These are phyloP conservation scores for Sarcophaga caerulescens DNA, from an alignment of 2,888 invertebrate genomes.

Conservation along the genomic window DNA sequence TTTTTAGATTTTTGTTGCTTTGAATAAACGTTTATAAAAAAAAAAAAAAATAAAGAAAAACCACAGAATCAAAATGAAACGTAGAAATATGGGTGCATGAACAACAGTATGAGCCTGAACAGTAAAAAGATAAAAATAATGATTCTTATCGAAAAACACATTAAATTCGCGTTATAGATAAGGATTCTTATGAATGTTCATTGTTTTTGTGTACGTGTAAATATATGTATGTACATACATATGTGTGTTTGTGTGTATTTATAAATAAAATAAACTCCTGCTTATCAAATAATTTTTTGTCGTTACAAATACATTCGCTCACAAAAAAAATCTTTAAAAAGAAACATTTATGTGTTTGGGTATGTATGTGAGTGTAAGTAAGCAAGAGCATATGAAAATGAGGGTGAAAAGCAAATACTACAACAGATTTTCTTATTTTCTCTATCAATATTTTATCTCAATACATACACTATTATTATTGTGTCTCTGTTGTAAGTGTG, in stretches of 20 bases:
- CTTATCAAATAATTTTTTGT: conserved; percentile 31
- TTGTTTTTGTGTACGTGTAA: neutral
- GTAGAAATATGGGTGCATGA: neutral
- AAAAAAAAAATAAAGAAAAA: neutral
- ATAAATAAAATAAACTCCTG: conserved; percentile 34
- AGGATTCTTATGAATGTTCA: conserved; percentile 3
- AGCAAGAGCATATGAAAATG: too few relatives aligned
- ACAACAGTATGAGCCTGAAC: neutral
- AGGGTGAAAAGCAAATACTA: too few relatives aligned
- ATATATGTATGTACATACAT: neutral
- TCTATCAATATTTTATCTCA: neutral
- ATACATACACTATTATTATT: too few relatives aligned
- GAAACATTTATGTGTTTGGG: too few relatives aligned
- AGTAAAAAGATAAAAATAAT: conserved; percentile 24
- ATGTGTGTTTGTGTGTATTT: neutral
- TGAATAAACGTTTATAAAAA: neutral
- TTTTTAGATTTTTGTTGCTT: neutral
- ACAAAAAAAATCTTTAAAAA: neutral
- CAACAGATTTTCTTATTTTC: conserved; percentile 7
- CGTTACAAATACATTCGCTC: conserved; percentile 9
- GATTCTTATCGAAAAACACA: conserved; percentile 48
- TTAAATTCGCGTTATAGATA: conserved; percentile 49
- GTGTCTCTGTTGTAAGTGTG: too few relatives aligned
- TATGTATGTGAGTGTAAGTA: too few relatives aligned
- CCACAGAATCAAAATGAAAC: neutral